These are phyloP conservation scores for Erethizon dorsatum DNA, from an alignment of 2,797 vertebrate species.

Conservation along the genomic window DNA sequence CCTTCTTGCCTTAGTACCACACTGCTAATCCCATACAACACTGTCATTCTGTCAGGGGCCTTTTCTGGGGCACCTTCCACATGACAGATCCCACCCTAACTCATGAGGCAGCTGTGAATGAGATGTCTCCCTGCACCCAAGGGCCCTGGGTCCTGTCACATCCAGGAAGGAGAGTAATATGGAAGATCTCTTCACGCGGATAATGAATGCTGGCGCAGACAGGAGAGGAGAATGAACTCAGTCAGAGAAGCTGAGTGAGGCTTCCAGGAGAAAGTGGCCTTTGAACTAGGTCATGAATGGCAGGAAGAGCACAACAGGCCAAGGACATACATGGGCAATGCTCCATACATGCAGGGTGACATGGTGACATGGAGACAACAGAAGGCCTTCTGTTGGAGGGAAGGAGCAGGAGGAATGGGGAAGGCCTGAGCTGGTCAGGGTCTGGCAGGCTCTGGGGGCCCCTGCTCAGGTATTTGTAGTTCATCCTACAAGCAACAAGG, in stretches of 20 bases:
- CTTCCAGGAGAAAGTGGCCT: not conserved
- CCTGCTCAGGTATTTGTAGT: not conserved
- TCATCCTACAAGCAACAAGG: not conserved
- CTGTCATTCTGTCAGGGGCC: not conserved
- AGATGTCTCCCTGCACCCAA: not conserved
- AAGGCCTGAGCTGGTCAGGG: not conserved
- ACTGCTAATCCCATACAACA: not conserved
- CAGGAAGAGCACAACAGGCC: not conserved
- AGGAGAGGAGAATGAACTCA: not conserved
- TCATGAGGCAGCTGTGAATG: not conserved
- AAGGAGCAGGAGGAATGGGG: accelerated
- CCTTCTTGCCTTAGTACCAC: not conserved
- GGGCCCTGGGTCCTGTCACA: not conserved
- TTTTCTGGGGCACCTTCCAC: not conserved
- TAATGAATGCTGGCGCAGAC: not conserved
- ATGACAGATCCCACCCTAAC: not conserved
- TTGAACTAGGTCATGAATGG: not conserved
- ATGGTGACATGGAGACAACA: not conserved
- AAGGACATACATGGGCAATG: too few relatives aligned
- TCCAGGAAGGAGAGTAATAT: too few relatives aligned
- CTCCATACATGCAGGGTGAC: too few relatives aligned
- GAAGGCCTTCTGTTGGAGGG: accelerated
- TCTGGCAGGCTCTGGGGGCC: not conserved
- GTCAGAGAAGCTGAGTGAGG: not conserved
- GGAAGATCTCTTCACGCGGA: not conserved